These are phyloP conservation scores for Nautilus pompilius DNA, from an alignment of 1,140 invertebrate genomes.

Conservation along the genomic window DNA sequence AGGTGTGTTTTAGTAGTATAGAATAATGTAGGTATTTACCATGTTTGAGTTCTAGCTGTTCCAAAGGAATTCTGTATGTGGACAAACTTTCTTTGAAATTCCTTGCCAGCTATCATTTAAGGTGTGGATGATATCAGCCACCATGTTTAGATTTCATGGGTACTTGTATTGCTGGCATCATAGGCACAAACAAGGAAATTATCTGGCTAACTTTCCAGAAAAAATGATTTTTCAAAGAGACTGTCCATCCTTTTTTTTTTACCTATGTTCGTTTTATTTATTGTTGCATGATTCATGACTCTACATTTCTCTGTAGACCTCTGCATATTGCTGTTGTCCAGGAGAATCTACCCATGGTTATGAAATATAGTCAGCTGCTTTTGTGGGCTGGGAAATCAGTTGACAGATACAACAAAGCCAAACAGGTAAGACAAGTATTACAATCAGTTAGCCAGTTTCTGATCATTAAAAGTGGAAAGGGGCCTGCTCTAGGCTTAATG, in stretches of 20 bases:
- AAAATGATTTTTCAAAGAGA: no score
- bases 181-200: neutral
- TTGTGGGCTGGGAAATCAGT: slow-evolving; percentile 30
- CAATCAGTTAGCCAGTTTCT: neutral
- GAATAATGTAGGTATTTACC: no score
- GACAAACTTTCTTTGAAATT: no score
- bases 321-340: slow-evolving; percentile 45
- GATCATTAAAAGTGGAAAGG: neutral
- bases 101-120: no score
- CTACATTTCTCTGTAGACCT: slow-evolving; percentile 25
- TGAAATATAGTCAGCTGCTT: slow-evolving; percentile 38
- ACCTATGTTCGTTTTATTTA: no score
- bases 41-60: no score
- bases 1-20: no score
- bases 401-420: slow-evolving; percentile 39
- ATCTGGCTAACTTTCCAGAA: neutral
- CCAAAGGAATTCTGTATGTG: no score
- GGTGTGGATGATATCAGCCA: no score
- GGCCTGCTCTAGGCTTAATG: neutral
- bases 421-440: slow-evolving; percentile 25
- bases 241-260: neutral
- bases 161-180: neutral
- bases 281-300: neutral
- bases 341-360: slow-evolving; percentile 37
- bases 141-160: neutral